Base-by-base conservation (phyloP, 2,888 invertebrate genomes). In the Bombylius major region DNA sequence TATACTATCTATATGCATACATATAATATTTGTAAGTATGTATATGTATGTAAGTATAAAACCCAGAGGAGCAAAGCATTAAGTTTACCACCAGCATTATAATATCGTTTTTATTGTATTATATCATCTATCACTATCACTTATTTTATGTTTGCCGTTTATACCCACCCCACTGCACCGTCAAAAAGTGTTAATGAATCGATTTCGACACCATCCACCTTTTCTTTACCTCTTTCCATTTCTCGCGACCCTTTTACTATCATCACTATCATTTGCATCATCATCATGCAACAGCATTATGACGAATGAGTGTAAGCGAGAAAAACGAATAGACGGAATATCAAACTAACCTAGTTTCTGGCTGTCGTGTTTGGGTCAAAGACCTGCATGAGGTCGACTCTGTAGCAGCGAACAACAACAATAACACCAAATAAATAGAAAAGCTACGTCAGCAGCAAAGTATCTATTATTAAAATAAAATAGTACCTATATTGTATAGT, bases 341-440 rank as follows among this genome's bases (percentile, higher is more conserved):
- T 50, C 51, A 55, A 55, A 55, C 55, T 55, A 55, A 55, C 55
- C 55, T 55, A 55, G 51, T 55, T 55, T 55, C 56, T 56, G 57
- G 55, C 55, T 54, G 55, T 47, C 53, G 53, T 56, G 63, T 65
- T 60, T 68, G 69, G 71, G 70, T 71, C 71, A 71, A 71, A 71
- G 71, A 71, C 71, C 71, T 71, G 69, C 65, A 70, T 69, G 71
- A 71, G 71, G 71, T 71, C 71, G 71, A 69, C 69, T 66, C 66
- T 32, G 52, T 54, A 59, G 53, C 55, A 58, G 56, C 51, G 54
- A 52, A 55, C 44, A 65, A 65, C 65, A 68, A 65, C 65, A 67
- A 68, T 65, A 67, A 65, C 66, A 65, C 66, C 66, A 66, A 67
- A 65, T 65, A 62, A 42, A 42, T 42, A 42, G 8, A 42, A 42